Evolutionary conservation across 2,113 vertebrate species (phyloP).

Genomic region (Corythornis cristatus): DNA sequence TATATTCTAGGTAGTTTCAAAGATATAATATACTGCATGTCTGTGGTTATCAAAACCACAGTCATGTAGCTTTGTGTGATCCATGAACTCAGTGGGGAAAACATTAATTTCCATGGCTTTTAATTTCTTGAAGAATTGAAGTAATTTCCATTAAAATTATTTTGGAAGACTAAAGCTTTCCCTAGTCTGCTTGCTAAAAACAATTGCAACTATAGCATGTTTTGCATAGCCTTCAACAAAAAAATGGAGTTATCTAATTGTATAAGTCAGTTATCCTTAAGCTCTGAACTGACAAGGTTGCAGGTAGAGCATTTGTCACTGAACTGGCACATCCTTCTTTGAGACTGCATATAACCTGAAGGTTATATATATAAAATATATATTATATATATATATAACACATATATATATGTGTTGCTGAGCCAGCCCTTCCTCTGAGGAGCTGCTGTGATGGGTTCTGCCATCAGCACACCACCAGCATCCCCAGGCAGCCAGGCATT

Average conservation of each 20-base stretch:
- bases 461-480: neutral
- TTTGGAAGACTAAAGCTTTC: neutral
- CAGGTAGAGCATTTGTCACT: neutral
- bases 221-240: slow-evolving; percentile 1
- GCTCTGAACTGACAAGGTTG: neutral
- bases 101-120: neutral
- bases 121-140: neutral
- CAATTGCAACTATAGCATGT: neutral
- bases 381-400: too few species aligned
- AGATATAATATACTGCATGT: neutral
- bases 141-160: neutral
- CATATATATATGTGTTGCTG: neutral
- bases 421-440: neutral
- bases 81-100: neutral
- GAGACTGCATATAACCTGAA: neutral
- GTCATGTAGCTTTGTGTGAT: neutral
- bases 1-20: slow-evolving; percentile 10
- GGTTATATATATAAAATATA: too few species aligned
- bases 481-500: fast-evolving
- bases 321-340: fast-evolving
- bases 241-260: neutral
- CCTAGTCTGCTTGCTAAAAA: neutral
- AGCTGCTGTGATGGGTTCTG: fast-evolving
- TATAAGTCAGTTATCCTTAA: neutral
- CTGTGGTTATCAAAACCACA: neutral